Conservation (phyloP, 2,113 vertebrate genomes). For the Galbula dea region DNA sequence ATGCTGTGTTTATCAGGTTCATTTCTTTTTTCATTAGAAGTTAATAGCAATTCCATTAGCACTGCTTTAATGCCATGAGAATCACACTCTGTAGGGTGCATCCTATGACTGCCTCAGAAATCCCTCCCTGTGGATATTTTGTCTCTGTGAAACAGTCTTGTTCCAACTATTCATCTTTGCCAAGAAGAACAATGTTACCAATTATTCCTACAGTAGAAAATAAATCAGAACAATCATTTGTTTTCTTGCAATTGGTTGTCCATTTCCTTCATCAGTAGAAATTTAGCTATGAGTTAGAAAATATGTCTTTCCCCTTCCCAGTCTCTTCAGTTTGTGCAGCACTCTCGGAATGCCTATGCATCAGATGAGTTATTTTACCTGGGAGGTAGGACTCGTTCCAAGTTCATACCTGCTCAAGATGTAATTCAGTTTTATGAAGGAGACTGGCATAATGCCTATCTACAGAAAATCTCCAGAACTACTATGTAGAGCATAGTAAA, state of each 20-base stretch:
- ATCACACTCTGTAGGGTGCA: conserved; percentile 59
- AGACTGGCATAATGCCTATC: conserved; percentile 55
- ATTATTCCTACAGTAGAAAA: conserved; percentile 60
- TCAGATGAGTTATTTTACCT: conserved; percentile 38
- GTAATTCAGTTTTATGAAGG: conserved; percentile 37
- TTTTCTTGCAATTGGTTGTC: conserved; percentile 25
- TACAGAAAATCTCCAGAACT: conserved; percentile 1
- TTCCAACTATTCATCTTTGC: conserved; percentile 63
- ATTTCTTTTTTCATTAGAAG: conserved; percentile 32
- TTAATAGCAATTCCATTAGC: neutral
- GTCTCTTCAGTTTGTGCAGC: neutral
- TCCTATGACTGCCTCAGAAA: conserved; percentile 56
- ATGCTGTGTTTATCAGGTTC: conserved; percentile 6
- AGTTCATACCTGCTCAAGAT: conserved; percentile 36
- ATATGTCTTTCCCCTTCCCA: neutral
- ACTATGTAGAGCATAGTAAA: neutral
- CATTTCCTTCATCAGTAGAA: conserved; percentile 37
- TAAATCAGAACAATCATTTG: conserved; percentile 50
- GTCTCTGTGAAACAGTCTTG: conserved; percentile 39
- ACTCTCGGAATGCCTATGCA: neutral
- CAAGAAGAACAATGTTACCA: conserved; percentile 64
- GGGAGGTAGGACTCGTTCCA: conserved; percentile 60
- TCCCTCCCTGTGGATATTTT: conserved; percentile 62
- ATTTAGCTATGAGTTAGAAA: neutral
- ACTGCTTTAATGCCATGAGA: conserved; percentile 58